These are phyloP conservation scores for Dichetophora obliterata DNA, from an alignment of 2,888 invertebrate species.

Conservation along the genomic window DNA sequence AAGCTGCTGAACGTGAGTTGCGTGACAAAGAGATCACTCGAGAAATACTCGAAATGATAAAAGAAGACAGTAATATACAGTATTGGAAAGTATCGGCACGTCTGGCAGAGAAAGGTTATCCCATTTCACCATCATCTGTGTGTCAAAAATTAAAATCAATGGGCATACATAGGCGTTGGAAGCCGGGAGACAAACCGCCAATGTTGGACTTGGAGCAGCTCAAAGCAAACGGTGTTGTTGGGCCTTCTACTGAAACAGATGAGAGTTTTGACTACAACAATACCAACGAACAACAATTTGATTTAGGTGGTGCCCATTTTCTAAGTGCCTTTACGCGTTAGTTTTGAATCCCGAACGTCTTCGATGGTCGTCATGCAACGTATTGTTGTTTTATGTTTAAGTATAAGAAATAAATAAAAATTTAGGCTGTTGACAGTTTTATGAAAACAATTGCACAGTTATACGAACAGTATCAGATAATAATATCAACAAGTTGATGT, in stretches of 20 bases:
- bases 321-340: constrained; percentile 68
- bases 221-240: constrained; percentile 53
- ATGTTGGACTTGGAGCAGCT: constrained; percentile 63
- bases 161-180: constrained; percentile 68
- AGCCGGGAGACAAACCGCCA: constrained; percentile 67
- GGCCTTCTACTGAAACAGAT: constrained; percentile 10
- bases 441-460: neutral
- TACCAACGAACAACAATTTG: constrained; percentile 62
- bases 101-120: constrained; percentile 67
- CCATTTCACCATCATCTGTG: constrained; percentile 68
- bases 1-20: constrained; percentile 64
- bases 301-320: constrained; percentile 67
- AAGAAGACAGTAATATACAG: constrained; percentile 68
- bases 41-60: constrained; percentile 67
- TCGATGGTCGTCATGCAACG: neutral
- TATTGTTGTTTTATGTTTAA: neutral
- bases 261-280: constrained; percentile 51
- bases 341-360: constrained; percentile 1
- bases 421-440: neutral
- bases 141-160: constrained; percentile 69
- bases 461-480: constrained; percentile 26
- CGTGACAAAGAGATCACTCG: constrained; percentile 67
- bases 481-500: constrained; percentile 8
- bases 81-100: constrained; percentile 69
- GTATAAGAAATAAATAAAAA: neutral